A percentile compares a stretch with the other conserved stretches of the same genome.
Conservation (phyloP, 2,888 invertebrate genomes). For the Horisme vitalbata region DNA sequence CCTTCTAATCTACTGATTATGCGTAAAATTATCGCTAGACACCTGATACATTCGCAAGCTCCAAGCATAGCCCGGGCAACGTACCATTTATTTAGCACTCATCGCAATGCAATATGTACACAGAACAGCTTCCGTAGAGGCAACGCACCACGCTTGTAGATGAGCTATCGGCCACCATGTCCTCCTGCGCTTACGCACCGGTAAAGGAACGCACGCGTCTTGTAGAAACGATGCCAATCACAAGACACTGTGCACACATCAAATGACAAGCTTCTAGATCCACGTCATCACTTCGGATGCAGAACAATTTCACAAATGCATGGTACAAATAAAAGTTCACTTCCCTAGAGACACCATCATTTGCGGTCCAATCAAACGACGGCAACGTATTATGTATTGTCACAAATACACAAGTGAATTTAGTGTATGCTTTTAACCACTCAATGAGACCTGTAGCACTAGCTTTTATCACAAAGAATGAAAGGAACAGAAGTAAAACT, state of each 20-base stretch:
- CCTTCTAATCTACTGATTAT: neutral
- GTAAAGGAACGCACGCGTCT: constrained; percentile 44
- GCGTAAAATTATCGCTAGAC: neutral
- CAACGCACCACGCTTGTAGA: constrained; percentile 28
- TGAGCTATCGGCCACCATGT: constrained; percentile 35
- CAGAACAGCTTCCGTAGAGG: constrained; percentile 25
- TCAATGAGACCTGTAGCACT: too few species aligned
- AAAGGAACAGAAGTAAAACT: too few species aligned
- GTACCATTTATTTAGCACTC: constrained; percentile 13
- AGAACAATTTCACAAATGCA: constrained; percentile 9
- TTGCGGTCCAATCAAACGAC: too few species aligned
- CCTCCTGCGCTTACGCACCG: constrained; percentile 28
- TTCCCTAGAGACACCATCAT: neutral
- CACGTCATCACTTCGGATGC: neutral
- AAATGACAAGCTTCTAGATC: neutral
- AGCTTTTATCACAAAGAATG: too few species aligned
- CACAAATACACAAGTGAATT: too few species aligned
- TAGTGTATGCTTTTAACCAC: too few species aligned
- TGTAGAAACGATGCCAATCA: constrained; percentile 15
- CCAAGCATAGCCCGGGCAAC: neutral
- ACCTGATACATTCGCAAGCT: too few species aligned
- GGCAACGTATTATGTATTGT: too few species aligned
- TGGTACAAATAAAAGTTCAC: constrained; percentile 2
- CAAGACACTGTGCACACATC: constrained; percentile 5
- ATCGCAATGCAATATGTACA: constrained; percentile 14